Evolutionary conservation across 2,797 vertebrate species (phyloP).

Genomic region (Lithobates pipiens): DNA sequence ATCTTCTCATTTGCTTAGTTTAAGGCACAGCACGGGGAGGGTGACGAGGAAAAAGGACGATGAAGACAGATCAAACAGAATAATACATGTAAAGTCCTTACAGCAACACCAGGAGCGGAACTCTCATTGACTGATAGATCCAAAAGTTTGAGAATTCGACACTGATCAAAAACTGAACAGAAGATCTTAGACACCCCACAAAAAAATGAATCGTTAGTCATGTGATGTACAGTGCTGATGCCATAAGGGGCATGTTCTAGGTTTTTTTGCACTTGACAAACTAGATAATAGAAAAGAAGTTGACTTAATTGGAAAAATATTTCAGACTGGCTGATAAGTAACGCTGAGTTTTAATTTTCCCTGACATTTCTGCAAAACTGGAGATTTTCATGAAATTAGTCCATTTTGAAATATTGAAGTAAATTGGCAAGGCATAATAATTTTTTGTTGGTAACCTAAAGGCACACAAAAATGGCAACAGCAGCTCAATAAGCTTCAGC

Average conservation of each 20-base stretch:
- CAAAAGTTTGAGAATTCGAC: background rate
- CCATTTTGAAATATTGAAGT: too few relatives aligned
- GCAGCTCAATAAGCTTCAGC: too few relatives aligned
- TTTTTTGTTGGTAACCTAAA: too few relatives aligned
- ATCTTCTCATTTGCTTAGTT: slow-evolving; percentile 22
- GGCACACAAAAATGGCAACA: too few relatives aligned
- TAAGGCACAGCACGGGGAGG: background rate
- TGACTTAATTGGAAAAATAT: background rate
- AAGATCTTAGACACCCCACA: background rate
- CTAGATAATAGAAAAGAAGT: background rate
- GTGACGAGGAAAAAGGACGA: background rate
- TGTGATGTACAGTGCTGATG: background rate
- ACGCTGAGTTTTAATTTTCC: too few relatives aligned
- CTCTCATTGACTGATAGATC: background rate
- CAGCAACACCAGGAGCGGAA: background rate
- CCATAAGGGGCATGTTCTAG: background rate
- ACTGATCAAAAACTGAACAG: background rate
- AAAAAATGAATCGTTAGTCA: background rate
- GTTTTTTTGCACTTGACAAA: background rate
- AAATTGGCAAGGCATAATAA: too few relatives aligned
- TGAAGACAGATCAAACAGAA: slow-evolving; percentile 15
- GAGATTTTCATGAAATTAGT: too few relatives aligned
- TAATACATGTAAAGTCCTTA: slow-evolving; percentile 24
- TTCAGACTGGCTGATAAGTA: too few relatives aligned
- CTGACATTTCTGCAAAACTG: too few relatives aligned